These are phyloP conservation scores for Chromoteleia sp. DNA, from an alignment of 2,888 invertebrate species.

Conservation along the genomic window DNA sequence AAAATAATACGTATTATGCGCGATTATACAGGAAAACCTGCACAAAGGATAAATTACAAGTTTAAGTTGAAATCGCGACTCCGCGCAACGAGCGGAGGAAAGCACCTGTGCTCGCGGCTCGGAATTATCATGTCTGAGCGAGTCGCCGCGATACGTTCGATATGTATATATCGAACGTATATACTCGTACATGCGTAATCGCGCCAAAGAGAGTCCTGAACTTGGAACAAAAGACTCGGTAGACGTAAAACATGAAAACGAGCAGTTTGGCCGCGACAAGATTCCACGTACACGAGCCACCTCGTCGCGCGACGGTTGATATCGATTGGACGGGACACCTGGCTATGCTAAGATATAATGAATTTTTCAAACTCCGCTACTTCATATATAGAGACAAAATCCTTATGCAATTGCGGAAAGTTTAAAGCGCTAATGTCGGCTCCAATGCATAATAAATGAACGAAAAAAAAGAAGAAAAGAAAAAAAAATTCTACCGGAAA, in stretches of 20 bases:
- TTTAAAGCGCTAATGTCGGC: slow-evolving; percentile 7
- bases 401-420: slow-evolving; percentile 21
- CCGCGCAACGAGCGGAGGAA: slow-evolving; percentile 42
- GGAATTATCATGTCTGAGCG: slow-evolving; percentile 83
- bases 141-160: slow-evolving; percentile 66
- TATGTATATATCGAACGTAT: slow-evolving; percentile 15
- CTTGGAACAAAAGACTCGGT: slow-evolving; percentile 52
- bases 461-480: no score
- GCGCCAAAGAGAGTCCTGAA: slow-evolving; percentile 38
- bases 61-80: slow-evolving; percentile 15
- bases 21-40: not conserved
- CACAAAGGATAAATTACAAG: slow-evolving; percentile 1
- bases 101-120: slow-evolving; percentile 74
- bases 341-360: slow-evolving; percentile 22
- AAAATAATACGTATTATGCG: not conserved
- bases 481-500: slow-evolving; percentile 36
- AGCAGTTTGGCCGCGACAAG: slow-evolving; percentile 32
- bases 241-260: slow-evolving; percentile 43
- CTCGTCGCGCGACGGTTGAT: slow-evolving; percentile 4
- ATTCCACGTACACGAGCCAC: slow-evolving; percentile 19
- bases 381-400: slow-evolving; percentile 24
- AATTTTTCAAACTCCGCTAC: slow-evolving; percentile 29
- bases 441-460: slow-evolving; percentile 17
- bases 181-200: no score
- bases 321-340: slow-evolving; percentile 28